Evolutionary conservation across 53 echinoderm and acorn worm genomes (phyloP).

Genomic region (Crossaster papposus): DNA sequence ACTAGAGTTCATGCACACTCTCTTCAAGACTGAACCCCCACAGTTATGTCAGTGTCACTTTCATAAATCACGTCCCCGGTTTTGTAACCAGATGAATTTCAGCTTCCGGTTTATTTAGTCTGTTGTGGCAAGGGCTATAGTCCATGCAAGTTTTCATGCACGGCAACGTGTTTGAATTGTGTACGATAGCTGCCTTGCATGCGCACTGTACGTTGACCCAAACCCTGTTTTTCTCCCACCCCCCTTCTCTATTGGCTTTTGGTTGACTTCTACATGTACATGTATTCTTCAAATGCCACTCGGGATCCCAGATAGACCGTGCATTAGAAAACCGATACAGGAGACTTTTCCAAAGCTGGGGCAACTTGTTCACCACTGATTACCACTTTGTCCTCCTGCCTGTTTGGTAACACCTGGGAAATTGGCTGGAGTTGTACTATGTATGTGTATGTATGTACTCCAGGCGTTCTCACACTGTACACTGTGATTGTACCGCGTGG

Average conservation of each 20-base stretch:
- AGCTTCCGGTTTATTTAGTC: constrained; percentile 23
- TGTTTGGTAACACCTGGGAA: constrained; percentile 36
- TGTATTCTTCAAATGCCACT: constrained; percentile 40
- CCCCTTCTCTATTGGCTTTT: constrained; percentile 9
- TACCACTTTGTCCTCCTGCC: constrained; percentile 7
- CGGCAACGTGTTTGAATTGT: no score
- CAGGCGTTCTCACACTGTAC: background rate
- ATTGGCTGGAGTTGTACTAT: background rate
- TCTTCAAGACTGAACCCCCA: constrained; percentile 1
- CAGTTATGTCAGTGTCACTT: constrained; percentile 27
- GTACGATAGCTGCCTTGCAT: no score
- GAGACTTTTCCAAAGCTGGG: constrained; percentile 22
- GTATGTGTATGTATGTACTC: background rate
- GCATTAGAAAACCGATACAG: constrained; percentile 54
- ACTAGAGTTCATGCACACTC: constrained; percentile 32
- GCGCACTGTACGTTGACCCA: no score
- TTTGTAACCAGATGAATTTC: constrained; percentile 1
- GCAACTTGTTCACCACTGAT: constrained; percentile 25
- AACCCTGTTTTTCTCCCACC: background rate
- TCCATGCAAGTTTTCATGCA: background rate
- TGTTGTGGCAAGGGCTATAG: background rate
- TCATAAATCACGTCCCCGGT: constrained; percentile 20
- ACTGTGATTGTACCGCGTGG: background rate
- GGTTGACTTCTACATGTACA: constrained; percentile 45
- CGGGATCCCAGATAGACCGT: constrained; percentile 41